Evolutionary conservation across 23 tunicate species (phyloP), one percentile per base, ranked within the genome.

Genomic region (Styela clava): DNA sequence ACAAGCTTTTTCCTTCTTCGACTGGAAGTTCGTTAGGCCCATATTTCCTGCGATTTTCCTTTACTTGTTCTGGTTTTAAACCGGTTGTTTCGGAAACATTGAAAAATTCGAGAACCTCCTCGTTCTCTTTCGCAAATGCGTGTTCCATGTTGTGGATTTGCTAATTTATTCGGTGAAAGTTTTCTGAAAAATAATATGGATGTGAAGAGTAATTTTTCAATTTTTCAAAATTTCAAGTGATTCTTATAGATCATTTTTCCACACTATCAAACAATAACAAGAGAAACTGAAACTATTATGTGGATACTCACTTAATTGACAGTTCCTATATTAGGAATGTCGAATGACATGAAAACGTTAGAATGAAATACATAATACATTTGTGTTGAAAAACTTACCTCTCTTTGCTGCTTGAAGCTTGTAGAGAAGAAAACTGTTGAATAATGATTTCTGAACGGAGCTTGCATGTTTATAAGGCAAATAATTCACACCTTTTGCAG

Each of bases 21-120:
- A 87, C 90, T 24, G 97, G 97, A 18, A 91, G 71, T 72, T 91
- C 98, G 68, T 93, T 93, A 0, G 98, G 89, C 68, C 98, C 98
- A 84, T 93, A 93, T 84, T 93, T 93, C 33, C 74, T 64, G 2
- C 86, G 79, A 51, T 82, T 93, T 36, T 35, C 37, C 63, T 93
- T 88, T 27, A 93, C 93, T 36, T 87, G 84, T 62, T 88, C 86
- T 34, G 64, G 76, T 26, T 86, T 83, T 18, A 93, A 37, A 25
- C 98, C 98, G 20, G 67, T 72, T 30, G 64, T 62, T 44, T 77
- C 84, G 3, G 88, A 79, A 16, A 96, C 99, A 31, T 78, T 68
- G 78, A 96, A 96, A 63, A 71, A 31, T 23, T 91, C 82, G 34
- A 96, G 69, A 78, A 91, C 90, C 69, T 96, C 97, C 20, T 84